Conservation (phyloP, 1,140 invertebrate genomes). For the Diachasmimorpha longicaudata region DNA sequence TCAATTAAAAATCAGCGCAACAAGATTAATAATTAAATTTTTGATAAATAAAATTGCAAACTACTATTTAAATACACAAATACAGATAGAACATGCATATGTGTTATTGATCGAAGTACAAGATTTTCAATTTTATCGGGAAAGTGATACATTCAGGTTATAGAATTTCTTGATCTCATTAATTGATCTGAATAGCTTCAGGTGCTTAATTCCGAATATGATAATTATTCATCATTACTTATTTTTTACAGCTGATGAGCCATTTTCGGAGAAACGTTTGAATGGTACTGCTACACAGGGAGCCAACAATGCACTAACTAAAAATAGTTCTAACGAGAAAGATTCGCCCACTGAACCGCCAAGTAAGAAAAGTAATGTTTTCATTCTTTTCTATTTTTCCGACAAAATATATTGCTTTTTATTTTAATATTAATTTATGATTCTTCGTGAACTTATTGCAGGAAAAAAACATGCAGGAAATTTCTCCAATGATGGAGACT, state of each 20-base stretch:
- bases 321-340: conserved; percentile 61
- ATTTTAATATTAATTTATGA: conserved; percentile 23
- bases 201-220: too few relatives aligned
- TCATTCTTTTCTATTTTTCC: neutral
- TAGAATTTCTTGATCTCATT: too few relatives aligned
- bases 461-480: conserved; percentile 55
- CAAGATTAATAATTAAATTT: too few relatives aligned
- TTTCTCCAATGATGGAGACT: conserved; percentile 56
- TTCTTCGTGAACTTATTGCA: conserved; percentile 33
- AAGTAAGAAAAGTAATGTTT: conserved; percentile 62
- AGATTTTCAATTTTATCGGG: too few relatives aligned
- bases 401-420: neutral
- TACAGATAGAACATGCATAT: too few relatives aligned
- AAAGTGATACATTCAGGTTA: too few relatives aligned
- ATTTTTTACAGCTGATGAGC: conserved; percentile 70
- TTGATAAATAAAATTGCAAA: too few relatives aligned
- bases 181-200: too few relatives aligned
- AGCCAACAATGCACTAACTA: conserved; percentile 55
- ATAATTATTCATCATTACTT: conserved; percentile 38
- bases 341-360: conserved; percentile 75
- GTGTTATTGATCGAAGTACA: too few relatives aligned
- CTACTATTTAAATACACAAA: too few relatives aligned
- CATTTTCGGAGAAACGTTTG: conserved; percentile 83
- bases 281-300: conserved; percentile 59
- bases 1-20: too few relatives aligned